phyloP scores from a whole-genome alignment of 2,888 invertebrate species.

The Apocheima hispidaria region DNA sequence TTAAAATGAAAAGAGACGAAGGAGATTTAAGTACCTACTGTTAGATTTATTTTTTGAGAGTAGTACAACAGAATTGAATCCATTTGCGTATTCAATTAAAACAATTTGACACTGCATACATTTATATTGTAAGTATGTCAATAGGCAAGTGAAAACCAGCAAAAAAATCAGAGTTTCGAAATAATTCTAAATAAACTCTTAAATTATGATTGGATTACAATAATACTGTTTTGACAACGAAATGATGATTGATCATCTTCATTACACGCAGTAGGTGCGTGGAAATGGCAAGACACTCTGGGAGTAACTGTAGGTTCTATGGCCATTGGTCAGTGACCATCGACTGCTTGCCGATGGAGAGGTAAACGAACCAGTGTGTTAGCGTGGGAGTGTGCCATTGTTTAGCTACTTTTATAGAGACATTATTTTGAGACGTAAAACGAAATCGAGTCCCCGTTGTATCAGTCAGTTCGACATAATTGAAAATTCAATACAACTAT shows the following conservation, averaged over 20 bases:
- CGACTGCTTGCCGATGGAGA: slow-evolving; percentile 5
- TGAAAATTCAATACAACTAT: background rate
- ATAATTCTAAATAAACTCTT: slow-evolving; percentile 17
- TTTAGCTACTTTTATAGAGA: slow-evolving; percentile 11
- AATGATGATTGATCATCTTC: slow-evolving; percentile 59
- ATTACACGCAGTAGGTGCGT: slow-evolving; percentile 40
- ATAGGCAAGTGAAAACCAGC: slow-evolving; percentile 19
- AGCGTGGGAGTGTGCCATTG: slow-evolving; percentile 30
- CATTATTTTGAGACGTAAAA: slow-evolving; percentile 6
- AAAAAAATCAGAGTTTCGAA: slow-evolving; percentile 28
- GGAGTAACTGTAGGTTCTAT: slow-evolving; percentile 25
- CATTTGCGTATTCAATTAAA: background rate
- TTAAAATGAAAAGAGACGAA: too few species aligned
- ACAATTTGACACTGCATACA: background rate
- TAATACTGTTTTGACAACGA: slow-evolving; percentile 37
- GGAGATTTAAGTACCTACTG: too few species aligned
- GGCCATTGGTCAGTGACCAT: slow-evolving; percentile 29
- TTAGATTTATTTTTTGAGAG: too few species aligned
- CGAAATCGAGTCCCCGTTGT: slow-evolving; percentile 2
- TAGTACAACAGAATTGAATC: background rate
- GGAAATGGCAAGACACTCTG: slow-evolving; percentile 33
- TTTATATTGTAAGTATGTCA: slow-evolving; percentile 1
- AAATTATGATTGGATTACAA: slow-evolving; percentile 41
- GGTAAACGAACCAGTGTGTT: slow-evolving; percentile 31
- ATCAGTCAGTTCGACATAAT: background rate